These are phyloP conservation scores for Archegozetes longisetosus DNA, from an alignment of 1,140 invertebrate genomes.

Conservation along the genomic window DNA sequence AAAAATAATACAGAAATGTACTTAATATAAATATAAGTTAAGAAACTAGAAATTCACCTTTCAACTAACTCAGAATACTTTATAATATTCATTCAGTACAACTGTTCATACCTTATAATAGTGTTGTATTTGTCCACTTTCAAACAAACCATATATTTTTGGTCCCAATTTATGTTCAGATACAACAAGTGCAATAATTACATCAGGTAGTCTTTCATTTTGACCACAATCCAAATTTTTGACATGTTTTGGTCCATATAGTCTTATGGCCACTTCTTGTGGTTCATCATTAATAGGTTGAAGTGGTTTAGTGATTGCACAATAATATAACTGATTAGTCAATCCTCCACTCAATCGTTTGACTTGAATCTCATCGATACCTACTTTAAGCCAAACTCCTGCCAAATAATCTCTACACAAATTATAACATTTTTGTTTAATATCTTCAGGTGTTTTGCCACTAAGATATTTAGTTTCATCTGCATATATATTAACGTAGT, in stretches of 20 bases:
- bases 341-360: not conserved
- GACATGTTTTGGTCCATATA: constrained; percentile 5
- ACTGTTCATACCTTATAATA: not conserved
- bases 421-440: not conserved
- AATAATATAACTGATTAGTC: constrained; percentile 3
- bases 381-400: not conserved
- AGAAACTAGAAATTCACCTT: not conserved
- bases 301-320: no score
- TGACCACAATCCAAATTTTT: no score
- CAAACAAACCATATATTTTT: not conserved
- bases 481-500: no score
- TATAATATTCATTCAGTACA: not conserved
- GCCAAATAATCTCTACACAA: not conserved
- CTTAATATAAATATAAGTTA: not conserved
- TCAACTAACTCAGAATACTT: not conserved
- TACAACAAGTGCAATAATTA: not conserved
- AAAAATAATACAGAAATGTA: not conserved
- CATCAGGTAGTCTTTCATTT: not conserved
- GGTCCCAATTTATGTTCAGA: not conserved
- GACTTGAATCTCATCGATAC: not conserved
- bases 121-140: not conserved
- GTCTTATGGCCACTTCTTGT: not conserved
- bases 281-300: not conserved
- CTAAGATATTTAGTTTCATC: no score
- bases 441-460: no score